A percentile compares a stretch with the other conserved stretches of the same genome.
Conservation (phyloP, 2,113 vertebrate species). For the Rutilus rutilus region DNA sequence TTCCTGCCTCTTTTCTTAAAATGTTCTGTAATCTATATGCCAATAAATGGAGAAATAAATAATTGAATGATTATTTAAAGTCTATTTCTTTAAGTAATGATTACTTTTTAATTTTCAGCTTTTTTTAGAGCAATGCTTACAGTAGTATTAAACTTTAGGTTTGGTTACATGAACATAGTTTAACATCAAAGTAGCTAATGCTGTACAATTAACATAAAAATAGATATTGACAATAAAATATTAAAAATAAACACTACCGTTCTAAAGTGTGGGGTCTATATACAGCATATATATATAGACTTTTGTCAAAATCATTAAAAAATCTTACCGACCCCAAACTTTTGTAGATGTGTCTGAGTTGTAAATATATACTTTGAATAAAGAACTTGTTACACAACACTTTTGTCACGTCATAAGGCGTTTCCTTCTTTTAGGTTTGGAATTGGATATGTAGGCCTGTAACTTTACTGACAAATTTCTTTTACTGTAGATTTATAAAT, state of each 20-base stretch:
- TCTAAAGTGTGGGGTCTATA: too few species aligned
- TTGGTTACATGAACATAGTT: not conserved
- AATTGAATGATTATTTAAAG: not conserved
- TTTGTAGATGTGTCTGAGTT: not conserved
- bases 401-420: not conserved
- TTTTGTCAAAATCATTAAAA: too few species aligned
- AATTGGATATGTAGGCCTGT: not conserved
- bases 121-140: not conserved
- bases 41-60: constrained; percentile 14
- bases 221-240: too few species aligned
- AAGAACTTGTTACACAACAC: not conserved
- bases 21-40: constrained; percentile 3
- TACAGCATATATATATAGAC: too few species aligned
- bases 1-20: not conserved
- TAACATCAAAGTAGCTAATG: not conserved
- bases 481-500: not conserved
- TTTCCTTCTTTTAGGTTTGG: not conserved
- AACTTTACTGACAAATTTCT: not conserved
- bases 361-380: not conserved
- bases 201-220: not conserved
- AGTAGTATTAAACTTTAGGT: too few species aligned
- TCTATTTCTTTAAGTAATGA: too few species aligned
- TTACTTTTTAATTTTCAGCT: not conserved
- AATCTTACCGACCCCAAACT: too few species aligned
- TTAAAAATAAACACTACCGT: too few species aligned